Evolutionary conservation across 2,113 vertebrate genomes (phyloP).

Genomic region (Paraplagusia blochii): DNA sequence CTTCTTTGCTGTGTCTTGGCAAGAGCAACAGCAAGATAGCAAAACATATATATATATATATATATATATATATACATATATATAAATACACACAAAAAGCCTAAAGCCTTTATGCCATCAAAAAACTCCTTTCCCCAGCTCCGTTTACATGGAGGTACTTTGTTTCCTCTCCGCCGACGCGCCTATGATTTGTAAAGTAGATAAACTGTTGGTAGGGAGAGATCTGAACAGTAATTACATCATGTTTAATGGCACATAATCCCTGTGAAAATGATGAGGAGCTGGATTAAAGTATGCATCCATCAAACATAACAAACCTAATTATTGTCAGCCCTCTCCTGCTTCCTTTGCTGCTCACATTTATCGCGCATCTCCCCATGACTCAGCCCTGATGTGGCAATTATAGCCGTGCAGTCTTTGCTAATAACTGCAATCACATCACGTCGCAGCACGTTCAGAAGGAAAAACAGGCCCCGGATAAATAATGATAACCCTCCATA

Average conservation of each 20-base stretch:
- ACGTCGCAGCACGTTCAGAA: constrained; percentile 51
- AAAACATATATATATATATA: too few species aligned
- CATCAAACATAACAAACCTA: constrained; percentile 70
- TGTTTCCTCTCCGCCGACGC: constrained; percentile 41
- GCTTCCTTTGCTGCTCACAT: constrained; percentile 42
- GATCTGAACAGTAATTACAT: constrained; percentile 69
- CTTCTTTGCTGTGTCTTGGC: too few species aligned
- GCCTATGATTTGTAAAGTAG: constrained; percentile 50
- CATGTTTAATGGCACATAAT: constrained; percentile 71
- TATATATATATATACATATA: too few species aligned
- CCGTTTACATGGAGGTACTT: constrained; percentile 48
- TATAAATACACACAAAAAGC: background rate
- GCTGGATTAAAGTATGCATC: constrained; percentile 62
- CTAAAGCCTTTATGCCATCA: constrained; percentile 13
- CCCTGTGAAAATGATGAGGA: constrained; percentile 63
- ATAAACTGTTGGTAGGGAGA: constrained; percentile 63
- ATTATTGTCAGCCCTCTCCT: constrained; percentile 63
- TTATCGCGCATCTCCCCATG: constrained; percentile 59
- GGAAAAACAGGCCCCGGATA: constrained; percentile 41
- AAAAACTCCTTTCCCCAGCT: constrained; percentile 43
- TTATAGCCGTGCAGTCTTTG: constrained; percentile 62
- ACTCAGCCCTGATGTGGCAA: constrained; percentile 66
- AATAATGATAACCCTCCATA: constrained; percentile 67
- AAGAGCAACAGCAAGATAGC: too few species aligned
- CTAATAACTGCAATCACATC: constrained; percentile 73